Base-by-base conservation (phyloP, 2,113 vertebrate species). In the Dicerorhinus sumatrensis region DNA sequence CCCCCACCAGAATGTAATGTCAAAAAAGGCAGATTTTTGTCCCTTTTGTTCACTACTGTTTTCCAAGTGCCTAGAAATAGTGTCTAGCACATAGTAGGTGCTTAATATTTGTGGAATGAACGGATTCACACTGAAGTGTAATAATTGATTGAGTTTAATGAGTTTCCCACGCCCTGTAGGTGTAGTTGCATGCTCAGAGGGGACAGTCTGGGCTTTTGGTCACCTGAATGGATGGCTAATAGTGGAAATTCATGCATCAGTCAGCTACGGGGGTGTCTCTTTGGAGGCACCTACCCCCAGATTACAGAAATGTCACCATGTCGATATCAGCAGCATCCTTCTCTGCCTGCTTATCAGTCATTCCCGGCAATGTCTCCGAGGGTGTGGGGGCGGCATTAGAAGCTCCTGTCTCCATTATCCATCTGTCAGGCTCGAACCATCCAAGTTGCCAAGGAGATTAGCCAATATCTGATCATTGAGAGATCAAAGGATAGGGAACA, bases 141-240 rank as follows among this genome's bases (percentile, higher is more conserved):
- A 31, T 42, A 17, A 54, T 0, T 39, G 31, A 54, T 6, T 1
- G 0, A 21, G 3, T 42, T 63, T 56, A 56, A 62, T 46, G 67
- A 62, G 33, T 25, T 16, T 25, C 69, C 46, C 0, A 0, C 56
- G 56, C 16, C 54, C 56, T 39, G 31, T 23, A n/a, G 23, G 9
- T 29, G 6, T 5, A 13, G 25, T 5, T 73, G 1, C 27, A 33
- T 56, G 83, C 88, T 86, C n/a, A 63, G 42, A 83, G 42, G 13
- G 39, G 5, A 36, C n/a, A 39, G 20, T 17, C 83, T 25, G 33
- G 89, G 31, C 29, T 13, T 46, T 14, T 2, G 5, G 10, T 80
- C 23, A 18, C 51, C 18, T 48, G 63, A 48, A 75, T 4, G 33
- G 17, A n/a, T 27, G 9, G 36, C 51, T 90, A 60, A 82, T 6